phyloP scores from a whole-genome alignment of 2,113 vertebrate species.

The Siniperca knerii region DNA sequence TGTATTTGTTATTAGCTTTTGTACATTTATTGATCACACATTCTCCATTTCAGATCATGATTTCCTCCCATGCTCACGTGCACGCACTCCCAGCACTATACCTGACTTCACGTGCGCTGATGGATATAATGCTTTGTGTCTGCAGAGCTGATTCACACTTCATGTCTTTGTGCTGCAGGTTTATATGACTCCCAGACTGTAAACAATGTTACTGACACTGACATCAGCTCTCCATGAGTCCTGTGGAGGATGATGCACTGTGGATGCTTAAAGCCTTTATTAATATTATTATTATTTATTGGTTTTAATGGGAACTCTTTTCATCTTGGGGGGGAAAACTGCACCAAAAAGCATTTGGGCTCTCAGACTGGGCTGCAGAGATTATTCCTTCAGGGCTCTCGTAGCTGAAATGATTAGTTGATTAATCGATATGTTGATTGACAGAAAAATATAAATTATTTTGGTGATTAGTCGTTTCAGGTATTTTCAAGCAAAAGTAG shows the following conservation, averaged over 20 bases:
- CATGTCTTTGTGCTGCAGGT: conserved; percentile 59
- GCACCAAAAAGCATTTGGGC: background rate
- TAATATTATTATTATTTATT: background rate
- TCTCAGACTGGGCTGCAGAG: background rate
- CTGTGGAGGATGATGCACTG: background rate
- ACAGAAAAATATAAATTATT: background rate
- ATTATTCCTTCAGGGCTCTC: background rate
- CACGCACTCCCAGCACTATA: background rate
- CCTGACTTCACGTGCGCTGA: background rate
- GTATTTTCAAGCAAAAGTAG: background rate
- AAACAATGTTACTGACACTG: background rate
- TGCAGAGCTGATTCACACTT: conserved; percentile 46
- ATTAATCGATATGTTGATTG: background rate
- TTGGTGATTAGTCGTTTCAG: background rate
- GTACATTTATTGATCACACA: background rate
- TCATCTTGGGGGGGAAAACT: background rate
- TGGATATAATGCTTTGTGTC: conserved; percentile 60
- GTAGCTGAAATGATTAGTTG: background rate
- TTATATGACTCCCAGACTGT: background rate
- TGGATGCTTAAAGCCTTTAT: background rate
- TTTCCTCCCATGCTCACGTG: conserved; percentile 1
- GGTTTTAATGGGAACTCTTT: background rate
- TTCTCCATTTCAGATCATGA: background rate
- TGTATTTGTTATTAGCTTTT: background rate
- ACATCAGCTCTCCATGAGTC: background rate